These are phyloP conservation scores for Dysmachus trigonus DNA, from an alignment of 2,888 invertebrate genomes.

Conservation along the genomic window DNA sequence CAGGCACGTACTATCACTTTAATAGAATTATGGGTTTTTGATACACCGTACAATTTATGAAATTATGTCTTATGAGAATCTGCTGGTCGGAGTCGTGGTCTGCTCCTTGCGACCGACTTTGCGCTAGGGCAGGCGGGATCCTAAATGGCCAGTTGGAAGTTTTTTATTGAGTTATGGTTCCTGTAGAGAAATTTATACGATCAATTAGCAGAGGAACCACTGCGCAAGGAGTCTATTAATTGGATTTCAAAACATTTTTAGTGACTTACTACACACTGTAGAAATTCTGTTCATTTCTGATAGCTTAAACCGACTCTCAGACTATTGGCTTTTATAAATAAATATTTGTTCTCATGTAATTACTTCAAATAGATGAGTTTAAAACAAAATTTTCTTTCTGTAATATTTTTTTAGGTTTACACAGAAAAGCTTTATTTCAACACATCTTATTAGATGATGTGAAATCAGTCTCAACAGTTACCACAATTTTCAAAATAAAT, in stretches of 20 bases:
- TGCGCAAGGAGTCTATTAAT: not conserved
- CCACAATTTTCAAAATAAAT: too few relatives aligned
- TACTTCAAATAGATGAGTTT: not conserved
- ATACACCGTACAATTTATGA: slow-evolving; percentile 40
- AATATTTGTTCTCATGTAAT: not conserved
- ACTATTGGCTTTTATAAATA: not conserved
- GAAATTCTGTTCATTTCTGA: not conserved
- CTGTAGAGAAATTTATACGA: not conserved
- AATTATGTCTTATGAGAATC: slow-evolving; percentile 35
- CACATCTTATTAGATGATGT: too few relatives aligned
- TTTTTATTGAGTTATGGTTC: not conserved
- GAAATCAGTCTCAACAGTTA: too few relatives aligned
- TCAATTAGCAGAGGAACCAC: not conserved
- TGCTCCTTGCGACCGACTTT: not conserved
- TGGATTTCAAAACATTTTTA: not conserved
- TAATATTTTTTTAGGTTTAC: not conserved
- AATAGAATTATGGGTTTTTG: slow-evolving; percentile 42
- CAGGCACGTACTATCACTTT: slow-evolving; percentile 42
- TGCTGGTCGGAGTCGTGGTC: not conserved
- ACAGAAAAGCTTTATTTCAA: too few relatives aligned
- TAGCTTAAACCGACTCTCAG: not conserved
- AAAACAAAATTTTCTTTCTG: not conserved
- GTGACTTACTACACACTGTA: not conserved
- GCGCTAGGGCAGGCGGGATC: not conserved
- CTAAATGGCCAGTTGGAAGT: not conserved